These are phyloP conservation scores for Drosophila truncata DNA, from an alignment of 1,140 invertebrate genomes.

Conservation along the genomic window DNA sequence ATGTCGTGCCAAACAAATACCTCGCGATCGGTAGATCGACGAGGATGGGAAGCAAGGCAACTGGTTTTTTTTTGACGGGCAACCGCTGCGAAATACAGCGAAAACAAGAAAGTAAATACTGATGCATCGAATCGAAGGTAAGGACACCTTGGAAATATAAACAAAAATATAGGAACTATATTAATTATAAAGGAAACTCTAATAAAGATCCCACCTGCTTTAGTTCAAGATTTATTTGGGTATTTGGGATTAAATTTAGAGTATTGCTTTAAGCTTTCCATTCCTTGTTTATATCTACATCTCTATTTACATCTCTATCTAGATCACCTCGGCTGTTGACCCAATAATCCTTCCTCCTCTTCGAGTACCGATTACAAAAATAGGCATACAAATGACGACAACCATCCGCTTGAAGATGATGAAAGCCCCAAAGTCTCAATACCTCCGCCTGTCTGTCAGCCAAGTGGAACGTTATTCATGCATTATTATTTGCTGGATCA, in stretches of 20 bases:
- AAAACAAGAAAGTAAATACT: constrained; percentile 22
- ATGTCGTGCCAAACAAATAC: constrained; percentile 81
- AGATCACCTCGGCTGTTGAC: not conserved
- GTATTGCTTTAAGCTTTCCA: not conserved
- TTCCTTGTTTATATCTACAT: not conserved
- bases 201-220: not conserved
- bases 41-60: constrained; percentile 46
- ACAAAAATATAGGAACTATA: not conserved
- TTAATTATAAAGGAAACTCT: too few species aligned
- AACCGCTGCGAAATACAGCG: constrained; percentile 39
- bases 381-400: constrained; percentile 64
- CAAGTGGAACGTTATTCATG: constrained; percentile 67
- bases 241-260: not conserved
- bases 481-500: constrained; percentile 45
- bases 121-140: constrained; percentile 1
- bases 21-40: constrained; percentile 63
- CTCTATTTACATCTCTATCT: not conserved
- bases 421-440: constrained; percentile 38
- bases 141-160: constrained; percentile 8
- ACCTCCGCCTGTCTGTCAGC: constrained; percentile 45
- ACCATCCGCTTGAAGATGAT: constrained; percentile 55
- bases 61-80: constrained; percentile 56
- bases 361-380: constrained; percentile 19
- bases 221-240: not conserved
- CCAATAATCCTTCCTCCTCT: not conserved